Evolutionary conservation across 2,797 vertebrate species (phyloP), one percentile per base, ranked within the genome.

Genomic region (Pangasius krempfi): DNA sequence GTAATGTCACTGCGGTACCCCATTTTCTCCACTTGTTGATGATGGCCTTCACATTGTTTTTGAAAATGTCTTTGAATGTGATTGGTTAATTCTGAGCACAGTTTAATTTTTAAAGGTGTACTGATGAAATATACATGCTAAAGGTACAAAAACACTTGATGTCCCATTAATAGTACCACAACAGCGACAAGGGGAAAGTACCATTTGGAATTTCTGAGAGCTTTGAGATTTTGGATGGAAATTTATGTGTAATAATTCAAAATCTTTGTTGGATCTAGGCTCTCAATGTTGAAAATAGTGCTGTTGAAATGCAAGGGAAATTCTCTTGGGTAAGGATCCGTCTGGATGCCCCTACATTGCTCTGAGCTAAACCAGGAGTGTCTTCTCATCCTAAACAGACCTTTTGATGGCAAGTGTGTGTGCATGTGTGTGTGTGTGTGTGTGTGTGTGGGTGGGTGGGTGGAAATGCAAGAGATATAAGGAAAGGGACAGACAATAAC

Each of bases 301-400:
- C 56, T 82, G 37, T 62, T 44, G 56, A 82, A 60, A 82, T 82
- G 79, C 56, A 81, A 82, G 40, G 4, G 4, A 58, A 60, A 40
- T 40, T 60, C 20, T 81, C 56, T 33, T 60, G 79, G 56, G 56
- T 40, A 13, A 81, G 12, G 8, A 44, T 62, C 12, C 12, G 56
- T 62, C 56, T 82, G 33, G 56, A 82, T 60, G 56, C 54, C 22
- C 33, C 22, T 82, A 40, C 56, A 60, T 40, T 62, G 56, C 79
- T 60, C 20, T 81, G 33, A 33, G 79, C 79, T 60, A 82, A 82
- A 60, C 12, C 79, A 60, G 33, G 20, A 60, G 60, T 40, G 79
- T 44, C 22, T 14, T 60, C 22, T 82, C 33, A 82, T 60, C 56
- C 22, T 82, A 60, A 82, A 82, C 33, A 62, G 79, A 22, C 79